These are phyloP conservation scores for Bembecia ichneumoniformis DNA, from an alignment of 2,888 invertebrate species.

Conservation along the genomic window DNA sequence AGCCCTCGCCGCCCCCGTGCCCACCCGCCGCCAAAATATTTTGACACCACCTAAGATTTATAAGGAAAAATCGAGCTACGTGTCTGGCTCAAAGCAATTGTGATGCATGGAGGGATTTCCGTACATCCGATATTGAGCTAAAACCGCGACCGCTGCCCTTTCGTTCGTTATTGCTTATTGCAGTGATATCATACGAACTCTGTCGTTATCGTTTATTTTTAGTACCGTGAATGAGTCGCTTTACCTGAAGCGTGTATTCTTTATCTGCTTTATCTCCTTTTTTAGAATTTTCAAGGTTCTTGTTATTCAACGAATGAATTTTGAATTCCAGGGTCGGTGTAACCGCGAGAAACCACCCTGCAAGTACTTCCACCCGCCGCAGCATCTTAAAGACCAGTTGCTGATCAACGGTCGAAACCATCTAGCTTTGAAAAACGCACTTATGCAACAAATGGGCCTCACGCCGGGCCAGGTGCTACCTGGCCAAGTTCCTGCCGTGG, in stretches of 20 bases:
- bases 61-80: slow-evolving; percentile 59
- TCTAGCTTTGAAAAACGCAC: slow-evolving; percentile 97
- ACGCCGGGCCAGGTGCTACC: slow-evolving; percentile 93
- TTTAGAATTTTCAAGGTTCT: slow-evolving; percentile 8
- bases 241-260: slow-evolving; percentile 28
- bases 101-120: slow-evolving; percentile 58
- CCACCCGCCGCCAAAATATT: slow-evolving; percentile 36
- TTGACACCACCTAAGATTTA: slow-evolving; percentile 54
- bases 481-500: slow-evolving; percentile 94
- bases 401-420: slow-evolving; percentile 99
- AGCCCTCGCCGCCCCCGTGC: slow-evolving; percentile 29
- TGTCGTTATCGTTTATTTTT: slow-evolving; percentile 44
- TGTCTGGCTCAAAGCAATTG: slow-evolving; percentile 52
- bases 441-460: slow-evolving; percentile 97
- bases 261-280: slow-evolving; percentile 37
- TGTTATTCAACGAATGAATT: slow-evolving; percentile 7
- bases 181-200: slow-evolving; percentile 50
- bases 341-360: slow-evolving; percentile 99
- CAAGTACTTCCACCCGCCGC: slow-evolving; percentile 99
- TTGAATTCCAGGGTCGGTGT: slow-evolving; percentile 92
- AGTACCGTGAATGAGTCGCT: slow-evolving; percentile 28
- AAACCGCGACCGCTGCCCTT: slow-evolving; percentile 34
- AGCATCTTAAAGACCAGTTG: slow-evolving; percentile 99
- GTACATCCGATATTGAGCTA: slow-evolving; percentile 46
- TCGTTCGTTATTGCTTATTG: slow-evolving; percentile 52